Conservation (phyloP, 1,140 invertebrate species). For the Plectus sambesii region DNA sequence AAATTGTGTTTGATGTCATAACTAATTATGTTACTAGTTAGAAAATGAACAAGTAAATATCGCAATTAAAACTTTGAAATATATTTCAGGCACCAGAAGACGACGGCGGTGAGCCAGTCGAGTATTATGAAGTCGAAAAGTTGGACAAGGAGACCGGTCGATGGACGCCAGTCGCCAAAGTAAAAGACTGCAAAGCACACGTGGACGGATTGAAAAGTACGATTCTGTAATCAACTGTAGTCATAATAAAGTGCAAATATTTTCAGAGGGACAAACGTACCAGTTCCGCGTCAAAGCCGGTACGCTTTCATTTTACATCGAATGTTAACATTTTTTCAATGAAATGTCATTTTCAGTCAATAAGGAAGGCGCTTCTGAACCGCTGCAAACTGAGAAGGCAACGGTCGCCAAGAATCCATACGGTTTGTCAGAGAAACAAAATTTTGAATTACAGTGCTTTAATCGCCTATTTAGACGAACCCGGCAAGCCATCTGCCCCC, state of each 20-base stretch:
- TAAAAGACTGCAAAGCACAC: constrained; percentile 55
- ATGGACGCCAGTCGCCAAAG: constrained; percentile 44
- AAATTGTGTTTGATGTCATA: not conserved
- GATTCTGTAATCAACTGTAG: too few species aligned
- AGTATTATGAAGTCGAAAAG: constrained; percentile 87
- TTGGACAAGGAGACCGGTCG: constrained; percentile 57
- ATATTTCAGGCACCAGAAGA: constrained; percentile 63
- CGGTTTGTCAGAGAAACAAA: constrained; percentile 52
- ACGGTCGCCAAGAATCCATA: constrained; percentile 92
- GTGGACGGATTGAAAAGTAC: constrained; percentile 83
- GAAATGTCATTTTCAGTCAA: constrained; percentile 58
- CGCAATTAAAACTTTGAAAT: too few species aligned
- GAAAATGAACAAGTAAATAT: not conserved
- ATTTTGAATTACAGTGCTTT: not conserved
- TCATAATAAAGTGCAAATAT: too few species aligned
- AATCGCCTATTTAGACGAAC: constrained; percentile 54
- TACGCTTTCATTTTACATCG: constrained; percentile 34
- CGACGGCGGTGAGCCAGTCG: constrained; percentile 82
- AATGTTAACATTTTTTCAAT: not conserved
- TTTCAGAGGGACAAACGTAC: constrained; percentile 94
- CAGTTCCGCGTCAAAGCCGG: constrained; percentile 88
- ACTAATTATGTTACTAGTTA: not conserved
- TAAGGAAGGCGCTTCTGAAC: constrained; percentile 93
- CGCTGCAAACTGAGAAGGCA: constrained; percentile 72
- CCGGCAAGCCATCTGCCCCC: constrained; percentile 74